Percentiles rank a stretch among this genome's conserved stretches.
These are phyloP conservation scores for Lordiphosa fenestrarum DNA, from an alignment of 2,888 invertebrate species.

Conservation along the genomic window DNA sequence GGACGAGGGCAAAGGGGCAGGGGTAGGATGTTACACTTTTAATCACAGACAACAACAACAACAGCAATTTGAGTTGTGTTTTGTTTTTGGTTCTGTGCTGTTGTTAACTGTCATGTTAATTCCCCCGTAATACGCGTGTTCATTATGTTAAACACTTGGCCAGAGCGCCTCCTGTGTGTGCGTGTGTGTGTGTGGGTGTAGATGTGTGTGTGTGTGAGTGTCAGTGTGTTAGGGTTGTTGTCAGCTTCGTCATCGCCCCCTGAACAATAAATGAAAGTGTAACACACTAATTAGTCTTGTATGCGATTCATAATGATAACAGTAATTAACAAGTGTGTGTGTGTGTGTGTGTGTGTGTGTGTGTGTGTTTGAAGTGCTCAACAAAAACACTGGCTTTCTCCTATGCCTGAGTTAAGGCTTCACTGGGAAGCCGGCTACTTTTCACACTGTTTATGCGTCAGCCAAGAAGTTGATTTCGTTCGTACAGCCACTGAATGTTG, in stretches of 20 bases:
- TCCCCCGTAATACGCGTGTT: constrained; percentile 66
- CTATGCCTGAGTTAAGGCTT: constrained; percentile 2
- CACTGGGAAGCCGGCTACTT: too few relatives aligned
- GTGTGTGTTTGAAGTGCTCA: constrained; percentile 19
- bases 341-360: constrained; percentile 5
- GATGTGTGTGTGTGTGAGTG: constrained; percentile 6
- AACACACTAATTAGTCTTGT: constrained; percentile 71
- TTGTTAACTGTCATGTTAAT: constrained; percentile 73
- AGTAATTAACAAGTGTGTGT: constrained; percentile 63
- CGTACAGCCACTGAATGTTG: too few relatives aligned
- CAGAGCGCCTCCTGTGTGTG: constrained; percentile 16
- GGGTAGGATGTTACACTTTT: constrained; percentile 29
- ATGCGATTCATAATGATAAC: constrained; percentile 76
- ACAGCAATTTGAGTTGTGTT: constrained; percentile 26
- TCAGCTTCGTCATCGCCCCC: constrained; percentile 33
- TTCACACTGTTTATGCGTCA: too few relatives aligned
- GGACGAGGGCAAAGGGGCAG: neutral
- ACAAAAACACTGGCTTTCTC: constrained; percentile 19
- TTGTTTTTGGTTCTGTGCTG: constrained; percentile 36
- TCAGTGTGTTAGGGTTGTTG: constrained; percentile 9
- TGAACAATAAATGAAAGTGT: constrained; percentile 68
- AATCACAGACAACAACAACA: constrained; percentile 32
- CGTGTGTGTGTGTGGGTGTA: neutral
- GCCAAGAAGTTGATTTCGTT: too few relatives aligned
- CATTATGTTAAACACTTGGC: constrained; percentile 74